Conservation (phyloP, 2,113 vertebrate genomes). For the Poicephalus gulielmi region DNA sequence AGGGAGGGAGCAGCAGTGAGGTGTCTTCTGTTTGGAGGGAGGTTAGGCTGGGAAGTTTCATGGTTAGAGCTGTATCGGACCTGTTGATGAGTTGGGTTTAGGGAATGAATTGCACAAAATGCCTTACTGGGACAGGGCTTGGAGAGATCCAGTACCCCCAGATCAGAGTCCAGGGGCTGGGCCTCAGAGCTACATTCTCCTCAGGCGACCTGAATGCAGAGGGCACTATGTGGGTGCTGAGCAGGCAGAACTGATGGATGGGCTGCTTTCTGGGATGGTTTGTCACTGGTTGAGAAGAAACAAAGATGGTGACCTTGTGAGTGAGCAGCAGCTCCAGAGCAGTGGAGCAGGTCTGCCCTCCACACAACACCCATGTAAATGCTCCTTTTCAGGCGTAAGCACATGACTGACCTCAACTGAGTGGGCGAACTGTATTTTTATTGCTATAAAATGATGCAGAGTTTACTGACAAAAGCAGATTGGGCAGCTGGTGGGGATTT, state of each 20-base stretch:
- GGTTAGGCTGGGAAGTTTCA: not conserved
- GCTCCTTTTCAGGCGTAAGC: not conserved
- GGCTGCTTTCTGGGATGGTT: fast-evolving
- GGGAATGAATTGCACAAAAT: not conserved
- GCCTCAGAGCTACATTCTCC: not conserved
- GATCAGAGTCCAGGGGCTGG: not conserved
- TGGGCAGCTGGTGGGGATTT: slow-evolving; percentile 8
- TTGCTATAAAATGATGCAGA: not conserved
- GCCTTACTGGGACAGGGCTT: not conserved
- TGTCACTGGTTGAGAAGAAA: not conserved
- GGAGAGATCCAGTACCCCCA: not conserved
- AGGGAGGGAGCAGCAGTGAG: not conserved
- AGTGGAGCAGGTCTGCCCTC: not conserved
- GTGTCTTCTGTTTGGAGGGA: not conserved
- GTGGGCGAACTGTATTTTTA: not conserved
- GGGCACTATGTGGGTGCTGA: not conserved
- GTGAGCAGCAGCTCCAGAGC: not conserved
- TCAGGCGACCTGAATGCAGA: fast-evolving
- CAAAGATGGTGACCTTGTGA: not conserved
- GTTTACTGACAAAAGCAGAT: slow-evolving; percentile 22
- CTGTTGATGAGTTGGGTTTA: not conserved
- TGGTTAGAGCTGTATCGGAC: not conserved
- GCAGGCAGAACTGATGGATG: not conserved
- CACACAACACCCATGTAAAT: fast-evolving
- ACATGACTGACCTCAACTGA: not conserved